phyloP scores from a whole-genome alignment of 2,888 invertebrate genomes.

The Tipula unca region DNA sequence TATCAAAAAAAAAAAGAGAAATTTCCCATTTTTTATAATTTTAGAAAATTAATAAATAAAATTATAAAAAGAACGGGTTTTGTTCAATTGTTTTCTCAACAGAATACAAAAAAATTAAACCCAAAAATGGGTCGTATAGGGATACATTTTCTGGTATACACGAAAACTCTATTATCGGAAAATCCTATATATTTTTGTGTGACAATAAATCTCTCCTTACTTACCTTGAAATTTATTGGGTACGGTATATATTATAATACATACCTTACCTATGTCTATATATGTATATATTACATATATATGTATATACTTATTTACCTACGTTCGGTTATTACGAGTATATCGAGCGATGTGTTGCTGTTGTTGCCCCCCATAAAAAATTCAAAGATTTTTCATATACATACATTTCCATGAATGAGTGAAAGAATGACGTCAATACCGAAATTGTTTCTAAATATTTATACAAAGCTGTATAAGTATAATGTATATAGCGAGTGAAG shows the following conservation, averaged over 20 bases:
- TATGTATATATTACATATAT: no score
- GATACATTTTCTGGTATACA: background rate
- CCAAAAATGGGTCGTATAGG: no score
- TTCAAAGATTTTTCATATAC: background rate
- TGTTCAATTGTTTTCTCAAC: background rate
- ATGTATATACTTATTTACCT: background rate
- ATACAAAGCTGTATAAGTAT: no score
- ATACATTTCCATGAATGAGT: background rate
- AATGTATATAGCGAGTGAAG: background rate
- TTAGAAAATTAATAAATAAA: background rate
- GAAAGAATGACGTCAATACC: background rate
- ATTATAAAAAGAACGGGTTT: background rate
- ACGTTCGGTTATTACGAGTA: background rate
- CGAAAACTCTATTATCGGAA: background rate
- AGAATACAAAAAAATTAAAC: no score
- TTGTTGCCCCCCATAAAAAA: background rate
- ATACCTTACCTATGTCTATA: background rate
- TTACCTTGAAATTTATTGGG: background rate
- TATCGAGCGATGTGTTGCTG: background rate
- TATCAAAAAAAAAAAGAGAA: background rate
- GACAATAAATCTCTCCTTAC: background rate
- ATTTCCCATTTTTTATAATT: background rate
- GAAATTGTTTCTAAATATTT: background rate
- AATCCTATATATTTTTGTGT: background rate
- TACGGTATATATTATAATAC: background rate